Evolutionary conservation across 35 echinoderm and acorn worm species (phyloP).

Genomic region (Lytechinus pictus): DNA sequence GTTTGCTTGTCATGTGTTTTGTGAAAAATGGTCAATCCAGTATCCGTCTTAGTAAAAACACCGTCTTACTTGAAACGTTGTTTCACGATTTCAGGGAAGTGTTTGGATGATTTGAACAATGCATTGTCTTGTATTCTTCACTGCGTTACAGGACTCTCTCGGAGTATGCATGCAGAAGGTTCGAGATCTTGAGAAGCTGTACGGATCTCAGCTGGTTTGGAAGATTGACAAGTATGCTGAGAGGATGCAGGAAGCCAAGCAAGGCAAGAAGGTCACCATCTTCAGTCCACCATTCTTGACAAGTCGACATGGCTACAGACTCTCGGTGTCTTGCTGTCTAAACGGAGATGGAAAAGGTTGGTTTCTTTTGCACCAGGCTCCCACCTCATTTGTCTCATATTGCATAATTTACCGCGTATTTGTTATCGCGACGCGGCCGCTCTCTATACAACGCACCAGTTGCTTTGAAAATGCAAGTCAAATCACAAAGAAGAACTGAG

Average conservation of each 20-base stretch:
- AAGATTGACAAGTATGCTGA: constrained; percentile 93
- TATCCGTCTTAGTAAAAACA: too few relatives aligned
- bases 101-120: background rate
- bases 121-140: background rate
- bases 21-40: too few relatives aligned
- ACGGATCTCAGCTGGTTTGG: constrained; percentile 97
- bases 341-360: constrained; percentile 99
- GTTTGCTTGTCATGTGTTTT: too few relatives aligned
- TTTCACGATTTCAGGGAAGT: too few relatives aligned
- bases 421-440: too few relatives aligned
- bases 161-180: constrained; percentile 88
- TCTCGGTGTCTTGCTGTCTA: constrained; percentile 88
- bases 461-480: too few relatives aligned
- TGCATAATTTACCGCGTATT: too few relatives aligned
- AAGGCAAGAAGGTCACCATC: constrained; percentile 94
- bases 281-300: constrained; percentile 97
- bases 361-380: too few relatives aligned
- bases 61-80: too few relatives aligned
- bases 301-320: constrained; percentile 96
- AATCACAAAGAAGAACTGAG: too few relatives aligned
- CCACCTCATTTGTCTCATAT: too few relatives aligned
- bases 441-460: too few relatives aligned
- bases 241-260: constrained; percentile 96
- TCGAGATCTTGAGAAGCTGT: constrained; percentile 93
- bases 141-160: constrained; percentile 65